phyloP scores from a whole-genome alignment of 2,113 vertebrate species.

The Camelus bactrianus region DNA sequence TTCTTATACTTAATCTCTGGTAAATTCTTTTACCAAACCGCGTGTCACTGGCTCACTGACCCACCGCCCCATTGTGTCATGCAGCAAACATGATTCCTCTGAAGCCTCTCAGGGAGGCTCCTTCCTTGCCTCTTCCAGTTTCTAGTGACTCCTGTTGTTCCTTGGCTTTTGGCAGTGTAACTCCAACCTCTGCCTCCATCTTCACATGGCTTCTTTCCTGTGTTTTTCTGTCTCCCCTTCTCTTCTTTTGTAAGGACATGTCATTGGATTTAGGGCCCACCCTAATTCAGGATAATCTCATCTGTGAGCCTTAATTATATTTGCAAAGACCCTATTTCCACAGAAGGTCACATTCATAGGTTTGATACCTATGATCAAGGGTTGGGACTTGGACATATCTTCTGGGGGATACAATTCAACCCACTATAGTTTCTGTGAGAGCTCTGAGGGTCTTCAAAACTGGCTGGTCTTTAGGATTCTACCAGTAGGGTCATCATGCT shows the following conservation, averaged over 20 bases:
- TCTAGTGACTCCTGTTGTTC: neutral
- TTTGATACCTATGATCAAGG: too few species aligned
- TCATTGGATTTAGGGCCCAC: neutral
- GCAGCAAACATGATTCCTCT: too few species aligned
- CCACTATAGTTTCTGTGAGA: neutral
- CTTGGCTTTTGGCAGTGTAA: neutral
- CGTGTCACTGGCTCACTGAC: too few species aligned
- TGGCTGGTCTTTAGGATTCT: neutral
- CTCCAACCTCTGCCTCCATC: neutral
- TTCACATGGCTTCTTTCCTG: neutral
- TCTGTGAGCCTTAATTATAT: neutral
- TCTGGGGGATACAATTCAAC: neutral
- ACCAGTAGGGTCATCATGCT: neutral
- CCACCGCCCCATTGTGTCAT: too few species aligned
- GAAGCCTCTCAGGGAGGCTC: too few species aligned
- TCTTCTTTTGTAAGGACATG: neutral
- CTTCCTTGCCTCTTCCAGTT: neutral
- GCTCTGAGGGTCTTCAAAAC: neutral
- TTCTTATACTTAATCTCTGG: too few species aligned
- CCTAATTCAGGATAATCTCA: neutral
- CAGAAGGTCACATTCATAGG: neutral
- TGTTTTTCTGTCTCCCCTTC: neutral
- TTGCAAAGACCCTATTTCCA: neutral
- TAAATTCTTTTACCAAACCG: too few species aligned
- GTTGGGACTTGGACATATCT: neutral